Percentiles rank a stretch among this genome's conserved stretches.
Conservation (phyloP, 1,140 invertebrate species). For the Zaprionus ornatus region DNA sequence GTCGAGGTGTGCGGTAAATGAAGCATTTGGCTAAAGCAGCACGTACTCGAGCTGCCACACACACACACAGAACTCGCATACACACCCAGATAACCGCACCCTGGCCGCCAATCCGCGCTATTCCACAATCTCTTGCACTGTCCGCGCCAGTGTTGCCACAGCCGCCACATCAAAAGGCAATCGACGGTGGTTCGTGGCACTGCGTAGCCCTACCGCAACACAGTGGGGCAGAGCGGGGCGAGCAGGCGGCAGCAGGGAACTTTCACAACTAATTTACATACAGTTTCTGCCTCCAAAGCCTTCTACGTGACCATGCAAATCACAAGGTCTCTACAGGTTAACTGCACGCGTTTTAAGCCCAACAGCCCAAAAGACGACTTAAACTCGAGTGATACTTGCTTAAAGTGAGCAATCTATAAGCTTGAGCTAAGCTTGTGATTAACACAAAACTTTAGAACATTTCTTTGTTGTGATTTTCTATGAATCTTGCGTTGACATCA, state of each 20-base stretch:
- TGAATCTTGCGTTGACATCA: neutral
- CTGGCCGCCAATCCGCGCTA: neutral
- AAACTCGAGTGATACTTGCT: slow-evolving; percentile 9
- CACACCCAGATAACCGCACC: neutral
- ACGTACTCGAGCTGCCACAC: slow-evolving; percentile 54
- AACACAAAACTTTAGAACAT: neutral
- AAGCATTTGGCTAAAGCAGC: slow-evolving; percentile 67
- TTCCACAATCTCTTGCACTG: slow-evolving; percentile 2
- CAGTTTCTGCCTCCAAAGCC: slow-evolving; percentile 36
- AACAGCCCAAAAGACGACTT: neutral
- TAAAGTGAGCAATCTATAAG: neutral
- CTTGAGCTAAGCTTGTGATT: neutral
- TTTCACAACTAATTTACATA: slow-evolving; percentile 76
- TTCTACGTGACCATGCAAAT: slow-evolving; percentile 71
- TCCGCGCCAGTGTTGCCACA: neutral
- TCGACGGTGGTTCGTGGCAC: slow-evolving; percentile 33
- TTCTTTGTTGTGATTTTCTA: neutral
- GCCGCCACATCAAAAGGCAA: slow-evolving; percentile 77
- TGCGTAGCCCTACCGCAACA: slow-evolving; percentile 23
- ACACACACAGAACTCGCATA: neutral
- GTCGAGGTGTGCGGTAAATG: slow-evolving; percentile 65
- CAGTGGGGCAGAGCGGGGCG: neutral
- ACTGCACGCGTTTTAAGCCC: slow-evolving; percentile 38
- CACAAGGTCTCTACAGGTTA: slow-evolving; percentile 34
- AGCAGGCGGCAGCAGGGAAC: slow-evolving; percentile 7